phyloP scores from a whole-genome alignment of 1,140 invertebrate genomes.

The Leptinotarsa undecemlineata region DNA sequence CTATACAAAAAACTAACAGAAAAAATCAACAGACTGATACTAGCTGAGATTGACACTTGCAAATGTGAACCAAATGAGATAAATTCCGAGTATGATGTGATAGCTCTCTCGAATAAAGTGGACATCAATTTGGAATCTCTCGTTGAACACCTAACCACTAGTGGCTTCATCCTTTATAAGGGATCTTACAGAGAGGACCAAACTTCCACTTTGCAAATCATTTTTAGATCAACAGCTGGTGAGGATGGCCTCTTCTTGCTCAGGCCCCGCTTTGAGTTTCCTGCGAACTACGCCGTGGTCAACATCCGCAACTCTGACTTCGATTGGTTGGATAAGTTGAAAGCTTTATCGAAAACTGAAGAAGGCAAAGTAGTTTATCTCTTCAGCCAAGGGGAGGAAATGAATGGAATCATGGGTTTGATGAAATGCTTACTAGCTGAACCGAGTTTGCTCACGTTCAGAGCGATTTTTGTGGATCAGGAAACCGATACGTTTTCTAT shows the following conservation, averaged over 20 bases:
- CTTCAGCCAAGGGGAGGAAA: constrained; percentile 66
- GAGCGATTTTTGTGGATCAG: constrained; percentile 67
- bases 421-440: constrained; percentile 87
- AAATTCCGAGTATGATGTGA: neutral
- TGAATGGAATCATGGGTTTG: constrained; percentile 82
- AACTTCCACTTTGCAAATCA: neutral
- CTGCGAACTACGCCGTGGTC: constrained; percentile 58
- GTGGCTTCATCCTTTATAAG: constrained; percentile 9
- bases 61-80: neutral
- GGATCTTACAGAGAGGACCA: neutral
- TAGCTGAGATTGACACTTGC: too few species aligned
- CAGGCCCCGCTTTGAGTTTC: constrained; percentile 56
- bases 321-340: constrained; percentile 80
- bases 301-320: constrained; percentile 69
- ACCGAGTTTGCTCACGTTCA: constrained; percentile 70
- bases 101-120: neutral
- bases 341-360: constrained; percentile 66
- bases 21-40: too few species aligned
- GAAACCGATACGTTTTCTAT: constrained; percentile 65
- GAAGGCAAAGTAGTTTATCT: constrained; percentile 68
- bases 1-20: too few species aligned
- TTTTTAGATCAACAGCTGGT: neutral
- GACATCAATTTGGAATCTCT: neutral
- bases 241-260: constrained; percentile 43
- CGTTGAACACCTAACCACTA: neutral